These are phyloP conservation scores for Drosophila parabipectinata DNA, from an alignment of 1,140 invertebrate genomes.

Conservation along the genomic window DNA sequence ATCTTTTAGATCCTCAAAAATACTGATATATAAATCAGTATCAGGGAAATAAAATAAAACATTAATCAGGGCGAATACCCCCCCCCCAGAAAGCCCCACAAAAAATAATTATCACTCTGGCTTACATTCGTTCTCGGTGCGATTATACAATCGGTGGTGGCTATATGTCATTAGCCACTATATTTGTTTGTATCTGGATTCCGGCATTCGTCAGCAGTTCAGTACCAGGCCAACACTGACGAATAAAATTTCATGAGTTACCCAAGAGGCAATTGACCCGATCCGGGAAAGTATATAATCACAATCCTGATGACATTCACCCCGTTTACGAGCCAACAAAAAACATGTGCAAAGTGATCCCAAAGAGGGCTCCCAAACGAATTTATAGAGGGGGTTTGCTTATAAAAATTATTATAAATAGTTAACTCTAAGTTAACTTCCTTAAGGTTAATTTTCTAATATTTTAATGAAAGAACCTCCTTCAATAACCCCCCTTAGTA, in stretches of 20 bases:
- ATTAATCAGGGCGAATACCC: conserved; percentile 32
- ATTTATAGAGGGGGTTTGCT: not conserved
- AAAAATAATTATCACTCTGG: conserved; percentile 31
- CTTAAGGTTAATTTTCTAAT: not conserved
- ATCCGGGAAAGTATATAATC: conserved; percentile 60
- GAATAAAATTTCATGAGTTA: conserved; percentile 60
- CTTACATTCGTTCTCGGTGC: conserved; percentile 51
- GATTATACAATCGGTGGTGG: conserved; percentile 68
- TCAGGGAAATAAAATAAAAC: conserved; percentile 1
- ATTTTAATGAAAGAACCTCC: not conserved
- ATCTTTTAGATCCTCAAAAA: not conserved
- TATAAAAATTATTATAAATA: not conserved
- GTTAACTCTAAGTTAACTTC: too few species aligned
- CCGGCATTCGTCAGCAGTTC: conserved; percentile 71
- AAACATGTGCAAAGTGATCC: conserved; percentile 45
- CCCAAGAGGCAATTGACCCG: conserved; percentile 75
- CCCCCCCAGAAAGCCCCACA: not conserved
- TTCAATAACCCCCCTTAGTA: not conserved
- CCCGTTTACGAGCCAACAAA: conserved; percentile 61
- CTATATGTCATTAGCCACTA: conserved; percentile 23
- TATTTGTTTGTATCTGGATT: conserved; percentile 33
- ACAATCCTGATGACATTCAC: conserved; percentile 82
- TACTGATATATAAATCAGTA: not conserved
- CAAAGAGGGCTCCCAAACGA: conserved; percentile 20
- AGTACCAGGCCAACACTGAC: conserved; percentile 21